Evolutionary conservation across 2,888 invertebrate genomes (phyloP), one percentile per base, ranked within the genome.

Genomic region (Hemicrepidius hirtus): DNA sequence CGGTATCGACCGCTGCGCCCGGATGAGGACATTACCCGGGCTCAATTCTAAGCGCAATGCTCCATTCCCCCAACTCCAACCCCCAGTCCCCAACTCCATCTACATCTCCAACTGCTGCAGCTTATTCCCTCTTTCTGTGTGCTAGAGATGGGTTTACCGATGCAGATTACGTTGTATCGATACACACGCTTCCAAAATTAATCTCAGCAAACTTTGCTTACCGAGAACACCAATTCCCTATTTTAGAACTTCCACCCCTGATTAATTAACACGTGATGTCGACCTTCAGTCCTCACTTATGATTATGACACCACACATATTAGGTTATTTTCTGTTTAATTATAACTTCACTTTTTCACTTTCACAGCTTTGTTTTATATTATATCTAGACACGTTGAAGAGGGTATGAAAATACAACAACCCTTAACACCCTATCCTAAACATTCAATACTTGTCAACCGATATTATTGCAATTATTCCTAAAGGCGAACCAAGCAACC

Each of bases 11-110:
- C 85, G 84, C 81, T 82, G 82, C 82, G 84, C 85, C 86, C 85
- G 84, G 84, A 85, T 84, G 85, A 85, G 86, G 85, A 86, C 86
- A 85, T 85, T 85, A 85, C 85, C 86, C 85, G 85, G 85, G 85
- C 85, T 82, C 85, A 84, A 84, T 84, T 83, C 84, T 84, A 80
- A 80, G 82, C 82, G 84, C 83, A 82, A 81, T 83, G 81, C 82
- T 82, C 76, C 78, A 77, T 79, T 78, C 78, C 79, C 80, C 80
- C 76, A 73, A 75, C 75, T 62, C 60, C 60, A 62, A 44, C 62
- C 68, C 73, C 73, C 60, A 64, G 21, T 35, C 77, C 78, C 79
- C 78, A 74, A 76, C 77, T 80, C 78, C 79, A 78, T 81, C 80
- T 78, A 79, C 81, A 80, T 81, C 80, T 81, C 79, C 80, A 76